phyloP scores from a whole-genome alignment of 2,113 vertebrate species.

The Cromileptes altivelis region DNA sequence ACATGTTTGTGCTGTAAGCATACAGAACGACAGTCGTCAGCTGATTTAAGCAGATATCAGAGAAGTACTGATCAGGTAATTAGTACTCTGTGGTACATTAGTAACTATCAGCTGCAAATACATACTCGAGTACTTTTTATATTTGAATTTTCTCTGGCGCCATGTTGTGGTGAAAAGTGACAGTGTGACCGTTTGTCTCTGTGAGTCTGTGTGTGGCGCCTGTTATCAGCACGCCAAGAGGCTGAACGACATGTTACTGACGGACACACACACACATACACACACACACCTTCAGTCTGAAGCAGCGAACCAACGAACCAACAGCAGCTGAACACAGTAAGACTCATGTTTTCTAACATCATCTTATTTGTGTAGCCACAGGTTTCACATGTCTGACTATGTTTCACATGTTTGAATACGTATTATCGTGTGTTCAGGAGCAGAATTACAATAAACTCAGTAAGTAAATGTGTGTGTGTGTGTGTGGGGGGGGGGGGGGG shows the following conservation, averaged over 20 bases:
- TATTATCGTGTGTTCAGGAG: too few relatives aligned
- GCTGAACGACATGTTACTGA: constrained; percentile 64
- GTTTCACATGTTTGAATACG: not conserved
- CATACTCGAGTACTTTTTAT: too few relatives aligned
- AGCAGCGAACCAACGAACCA: not conserved
- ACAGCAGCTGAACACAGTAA: constrained; percentile 45
- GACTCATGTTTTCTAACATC: not conserved
- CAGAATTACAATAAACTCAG: too few relatives aligned
- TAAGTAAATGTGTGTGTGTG: too few relatives aligned
- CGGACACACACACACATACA: constrained; percentile 24
- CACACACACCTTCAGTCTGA: constrained; percentile 20
- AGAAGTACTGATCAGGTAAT: too few relatives aligned
- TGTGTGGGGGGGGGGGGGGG: too few relatives aligned
- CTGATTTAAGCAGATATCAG: too few relatives aligned
- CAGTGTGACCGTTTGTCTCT: constrained; percentile 9
- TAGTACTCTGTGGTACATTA: too few relatives aligned
- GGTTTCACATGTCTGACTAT: not conserved
- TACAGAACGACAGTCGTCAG: too few relatives aligned
- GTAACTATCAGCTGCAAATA: too few relatives aligned
- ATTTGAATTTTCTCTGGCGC: too few relatives aligned
- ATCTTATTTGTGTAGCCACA: not conserved
- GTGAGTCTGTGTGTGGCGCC: constrained; percentile 59
- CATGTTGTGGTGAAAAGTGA: not conserved
- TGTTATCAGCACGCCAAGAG: constrained; percentile 67
- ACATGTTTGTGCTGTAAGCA: too few relatives aligned